These are phyloP conservation scores for Lobophora halterata DNA, from an alignment of 2,888 invertebrate species.

Conservation along the genomic window DNA sequence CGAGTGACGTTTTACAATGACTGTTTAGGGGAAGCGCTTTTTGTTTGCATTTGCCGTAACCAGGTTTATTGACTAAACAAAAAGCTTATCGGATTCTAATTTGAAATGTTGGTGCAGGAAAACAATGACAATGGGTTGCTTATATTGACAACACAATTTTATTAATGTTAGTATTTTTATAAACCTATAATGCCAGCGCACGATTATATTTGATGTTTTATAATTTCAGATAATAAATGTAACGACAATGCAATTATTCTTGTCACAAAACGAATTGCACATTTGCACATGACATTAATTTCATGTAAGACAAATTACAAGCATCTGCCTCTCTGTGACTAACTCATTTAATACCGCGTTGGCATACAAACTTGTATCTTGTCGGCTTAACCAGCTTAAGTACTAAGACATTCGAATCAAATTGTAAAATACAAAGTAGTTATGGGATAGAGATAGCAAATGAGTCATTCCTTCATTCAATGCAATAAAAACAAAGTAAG, in stretches of 20 bases:
- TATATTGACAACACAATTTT: background rate
- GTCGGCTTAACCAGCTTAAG: too few species aligned
- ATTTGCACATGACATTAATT: constrained; percentile 20
- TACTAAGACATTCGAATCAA: too few species aligned
- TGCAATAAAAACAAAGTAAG: constrained; percentile 9
- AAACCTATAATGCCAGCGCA: too few species aligned
- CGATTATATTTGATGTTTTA: too few species aligned
- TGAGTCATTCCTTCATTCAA: constrained; percentile 4
- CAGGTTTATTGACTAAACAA: constrained; percentile 32
- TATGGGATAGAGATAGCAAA: background rate
- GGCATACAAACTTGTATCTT: background rate
- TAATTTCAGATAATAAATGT: too few species aligned
- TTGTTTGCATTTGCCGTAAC: constrained; percentile 33
- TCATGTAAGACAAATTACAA: constrained; percentile 18
- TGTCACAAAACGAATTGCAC: constrained; percentile 16
- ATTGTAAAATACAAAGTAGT: constrained; percentile 4
- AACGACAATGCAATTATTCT: constrained; percentile 4
- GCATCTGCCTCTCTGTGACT: constrained; percentile 17
- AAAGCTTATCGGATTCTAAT: constrained; percentile 38
- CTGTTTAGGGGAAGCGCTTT: constrained; percentile 40
- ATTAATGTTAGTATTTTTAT: too few species aligned
- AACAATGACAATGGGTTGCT: background rate
- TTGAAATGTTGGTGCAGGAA: constrained; percentile 11
- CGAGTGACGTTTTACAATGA: constrained; percentile 36
- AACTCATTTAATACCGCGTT: constrained; percentile 11